These are phyloP conservation scores for Parapristionchus giblindavisi DNA, from an alignment of 2,888 invertebrate species.

Conservation along the genomic window DNA sequence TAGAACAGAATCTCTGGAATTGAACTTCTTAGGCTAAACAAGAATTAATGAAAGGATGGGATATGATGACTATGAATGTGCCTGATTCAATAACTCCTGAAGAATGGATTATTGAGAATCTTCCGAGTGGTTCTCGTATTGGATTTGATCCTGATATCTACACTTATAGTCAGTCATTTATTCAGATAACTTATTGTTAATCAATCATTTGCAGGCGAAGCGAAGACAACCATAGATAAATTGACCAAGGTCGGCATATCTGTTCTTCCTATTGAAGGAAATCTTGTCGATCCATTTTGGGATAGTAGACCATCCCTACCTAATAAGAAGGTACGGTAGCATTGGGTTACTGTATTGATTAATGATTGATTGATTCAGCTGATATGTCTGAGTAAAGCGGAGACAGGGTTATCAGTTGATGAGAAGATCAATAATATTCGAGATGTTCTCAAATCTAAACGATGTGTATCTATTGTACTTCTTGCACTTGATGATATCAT, in stretches of 20 bases:
- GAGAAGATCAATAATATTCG: slow-evolving; percentile 56
- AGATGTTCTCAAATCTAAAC: slow-evolving; percentile 78
- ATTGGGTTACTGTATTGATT: background rate
- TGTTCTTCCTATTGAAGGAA: slow-evolving; percentile 55
- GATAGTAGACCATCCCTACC: slow-evolving; percentile 51
- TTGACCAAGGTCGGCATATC: slow-evolving; percentile 47
- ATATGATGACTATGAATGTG: slow-evolving; percentile 81
- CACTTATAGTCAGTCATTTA: slow-evolving; percentile 75
- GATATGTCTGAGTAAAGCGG: slow-evolving; percentile 47
- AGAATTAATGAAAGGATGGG: too few species aligned
- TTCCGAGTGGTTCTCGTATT: slow-evolving; percentile 76
- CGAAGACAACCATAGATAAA: slow-evolving; percentile 39
- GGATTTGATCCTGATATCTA: slow-evolving; percentile 83
- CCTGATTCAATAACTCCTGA: slow-evolving; percentile 55
- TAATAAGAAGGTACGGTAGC: slow-evolving; percentile 38
- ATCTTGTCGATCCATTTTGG: slow-evolving; percentile 64
- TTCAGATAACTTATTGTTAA: background rate
- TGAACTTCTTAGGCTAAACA: too few species aligned
- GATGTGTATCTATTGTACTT: slow-evolving; percentile 78
- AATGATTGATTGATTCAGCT: slow-evolving; percentile 40
- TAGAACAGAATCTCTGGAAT: too few species aligned
- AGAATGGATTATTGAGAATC: slow-evolving; percentile 60
- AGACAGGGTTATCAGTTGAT: slow-evolving; percentile 49
- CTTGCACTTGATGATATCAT: slow-evolving; percentile 87
- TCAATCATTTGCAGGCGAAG: slow-evolving; percentile 32